phyloP scores from a whole-genome alignment of 2,113 vertebrate genomes.

The Saccopteryx leptura region DNA sequence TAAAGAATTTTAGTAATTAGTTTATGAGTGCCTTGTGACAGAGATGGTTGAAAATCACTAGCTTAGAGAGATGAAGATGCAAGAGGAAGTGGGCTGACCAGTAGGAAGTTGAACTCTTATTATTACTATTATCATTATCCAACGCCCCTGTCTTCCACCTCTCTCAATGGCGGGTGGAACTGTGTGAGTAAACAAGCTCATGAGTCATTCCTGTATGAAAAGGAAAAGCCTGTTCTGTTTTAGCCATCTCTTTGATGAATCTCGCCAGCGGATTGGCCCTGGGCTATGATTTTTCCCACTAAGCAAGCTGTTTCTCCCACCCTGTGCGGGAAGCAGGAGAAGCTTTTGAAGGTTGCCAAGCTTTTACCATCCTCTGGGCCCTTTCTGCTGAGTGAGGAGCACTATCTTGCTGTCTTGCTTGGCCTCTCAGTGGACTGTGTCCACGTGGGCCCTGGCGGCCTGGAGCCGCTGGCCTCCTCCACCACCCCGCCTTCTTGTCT shows the following conservation, averaged over 20 bases:
- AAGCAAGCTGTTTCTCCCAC: conserved; percentile 53
- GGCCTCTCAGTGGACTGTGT: background rate
- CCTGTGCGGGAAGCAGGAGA: conserved; percentile 66
- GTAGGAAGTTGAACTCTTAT: background rate
- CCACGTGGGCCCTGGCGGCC: background rate
- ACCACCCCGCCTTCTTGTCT: background rate
- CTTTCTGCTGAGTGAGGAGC: conserved; percentile 9
- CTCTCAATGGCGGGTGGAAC: conserved; percentile 18
- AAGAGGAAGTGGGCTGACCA: background rate
- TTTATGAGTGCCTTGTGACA: background rate
- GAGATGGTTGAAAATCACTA: background rate
- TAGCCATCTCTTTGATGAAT: conserved; percentile 68
- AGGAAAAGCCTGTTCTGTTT: conserved; percentile 68
- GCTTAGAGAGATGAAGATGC: background rate
- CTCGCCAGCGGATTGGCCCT: conserved; percentile 57
- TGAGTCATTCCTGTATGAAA: conserved; percentile 65
- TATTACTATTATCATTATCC: background rate
- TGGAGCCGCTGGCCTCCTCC: background rate
- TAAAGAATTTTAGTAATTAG: background rate
- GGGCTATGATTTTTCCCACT: conserved; percentile 63
- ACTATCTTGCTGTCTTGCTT: conserved; percentile 23
- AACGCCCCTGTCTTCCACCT: background rate
- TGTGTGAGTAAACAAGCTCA: conserved; percentile 73
- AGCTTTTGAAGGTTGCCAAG: conserved; percentile 74
- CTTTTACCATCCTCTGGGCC: conserved; percentile 39